These are phyloP conservation scores for Scelioninae gen. 1 DNA, from an alignment of 2,888 invertebrate species.

Conservation along the genomic window DNA sequence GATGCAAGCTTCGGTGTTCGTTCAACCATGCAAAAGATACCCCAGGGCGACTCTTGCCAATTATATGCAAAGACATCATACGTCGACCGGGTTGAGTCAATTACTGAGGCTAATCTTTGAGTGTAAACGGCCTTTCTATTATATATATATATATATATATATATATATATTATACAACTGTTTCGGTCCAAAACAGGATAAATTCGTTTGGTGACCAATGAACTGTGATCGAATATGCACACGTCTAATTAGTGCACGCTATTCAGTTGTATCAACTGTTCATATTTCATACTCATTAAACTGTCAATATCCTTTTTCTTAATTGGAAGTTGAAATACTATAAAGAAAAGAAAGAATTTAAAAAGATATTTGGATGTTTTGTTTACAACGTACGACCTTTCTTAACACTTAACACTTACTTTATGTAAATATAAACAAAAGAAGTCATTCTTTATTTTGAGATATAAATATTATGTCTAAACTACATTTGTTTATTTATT, in stretches of 20 bases:
- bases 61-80: conserved; percentile 60
- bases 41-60: conserved; percentile 60
- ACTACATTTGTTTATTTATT: too few species aligned
- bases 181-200: conserved; percentile 43
- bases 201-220: conserved; percentile 48
- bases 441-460: too few species aligned
- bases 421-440: too few species aligned
- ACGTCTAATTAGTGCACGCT: conserved; percentile 20
- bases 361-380: too few species aligned
- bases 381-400: too few species aligned
- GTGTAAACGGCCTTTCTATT: conserved; percentile 46
- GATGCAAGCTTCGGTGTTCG: conserved; percentile 48
- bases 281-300: conserved; percentile 8
- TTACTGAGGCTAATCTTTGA: conserved; percentile 53
- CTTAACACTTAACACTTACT: too few species aligned
- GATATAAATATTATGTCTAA: too few species aligned
- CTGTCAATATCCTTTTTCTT: background rate
- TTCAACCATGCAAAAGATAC: conserved; percentile 54
- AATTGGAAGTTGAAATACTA: background rate
- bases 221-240: conserved; percentile 26
- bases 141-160: too few species aligned
- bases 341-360: too few species aligned
- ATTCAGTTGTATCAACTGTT: conserved; percentile 6
- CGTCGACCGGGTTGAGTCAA: conserved; percentile 59
- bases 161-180: conserved; percentile 25